A percentile compares a stretch with the other conserved stretches of the same genome.
Conservation (phyloP, 2,113 vertebrate species). For the Ageneiosus marmoratus region DNA sequence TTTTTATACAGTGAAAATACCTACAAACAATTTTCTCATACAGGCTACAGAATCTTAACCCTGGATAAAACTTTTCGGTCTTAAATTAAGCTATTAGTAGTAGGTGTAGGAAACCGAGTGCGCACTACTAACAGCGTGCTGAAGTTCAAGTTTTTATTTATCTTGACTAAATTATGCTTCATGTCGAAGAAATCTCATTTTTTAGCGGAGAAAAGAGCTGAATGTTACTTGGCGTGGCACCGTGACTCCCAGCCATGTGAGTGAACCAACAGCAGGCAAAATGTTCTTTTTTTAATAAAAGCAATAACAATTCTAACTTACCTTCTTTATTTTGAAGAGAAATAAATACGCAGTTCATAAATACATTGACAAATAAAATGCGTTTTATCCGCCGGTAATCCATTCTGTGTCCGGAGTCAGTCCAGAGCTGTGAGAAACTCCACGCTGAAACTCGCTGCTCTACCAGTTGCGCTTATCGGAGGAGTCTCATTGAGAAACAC, state of each 20-base stretch:
- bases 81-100: not conserved
- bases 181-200: not conserved
- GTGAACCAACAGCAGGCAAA: not conserved
- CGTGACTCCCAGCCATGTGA: not conserved
- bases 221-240: not conserved
- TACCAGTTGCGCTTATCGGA: conserved; percentile 41
- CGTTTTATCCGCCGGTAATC: conserved; percentile 67
- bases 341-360: conserved; percentile 70
- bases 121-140: not conserved
- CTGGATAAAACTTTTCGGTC: not conserved
- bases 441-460: conserved; percentile 43
- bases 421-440: conserved; percentile 29
- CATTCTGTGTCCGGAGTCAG: conserved; percentile 58
- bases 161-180: not conserved
- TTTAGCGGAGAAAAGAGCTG: not conserved
- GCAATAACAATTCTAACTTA: conserved; percentile 56
- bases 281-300: too few species aligned
- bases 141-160: too few species aligned
- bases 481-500: conserved; percentile 72
- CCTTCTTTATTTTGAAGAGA: conserved; percentile 76
- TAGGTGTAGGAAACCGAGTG: not conserved
- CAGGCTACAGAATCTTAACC: not conserved
- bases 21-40: not conserved
- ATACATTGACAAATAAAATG: conserved; percentile 67
- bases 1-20: not conserved